Percentiles rank a stretch among this genome's conserved stretches.
Evolutionary conservation across 2,113 vertebrate species (phyloP).

Genomic region (Opisthocomus hoazin): DNA sequence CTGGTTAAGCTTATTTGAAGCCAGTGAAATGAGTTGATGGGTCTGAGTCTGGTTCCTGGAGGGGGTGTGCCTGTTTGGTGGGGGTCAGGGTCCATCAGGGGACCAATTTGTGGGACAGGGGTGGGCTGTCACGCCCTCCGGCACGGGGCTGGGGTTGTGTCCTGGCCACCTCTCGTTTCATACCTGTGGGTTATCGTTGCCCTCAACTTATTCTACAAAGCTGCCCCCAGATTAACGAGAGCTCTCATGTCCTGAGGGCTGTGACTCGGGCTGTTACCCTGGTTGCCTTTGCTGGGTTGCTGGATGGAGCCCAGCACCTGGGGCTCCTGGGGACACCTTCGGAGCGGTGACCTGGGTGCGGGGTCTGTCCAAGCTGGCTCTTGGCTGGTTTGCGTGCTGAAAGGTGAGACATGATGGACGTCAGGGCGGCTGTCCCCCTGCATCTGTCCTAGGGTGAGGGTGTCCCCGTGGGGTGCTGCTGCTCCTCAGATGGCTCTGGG

Average conservation of each 20-base stretch:
- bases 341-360: rapidly evolving
- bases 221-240: not conserved
- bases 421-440: not conserved
- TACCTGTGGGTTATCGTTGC: not conserved
- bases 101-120: not conserved
- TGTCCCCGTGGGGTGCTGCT: too few relatives aligned
- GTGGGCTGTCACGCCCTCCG: not conserved
- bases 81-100: not conserved
- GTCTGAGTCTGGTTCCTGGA: not conserved
- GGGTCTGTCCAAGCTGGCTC: not conserved
- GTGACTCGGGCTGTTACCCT: not conserved
- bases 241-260: not conserved
- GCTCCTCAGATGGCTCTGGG: too few relatives aligned
- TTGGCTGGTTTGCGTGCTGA: not conserved
- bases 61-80: not conserved
- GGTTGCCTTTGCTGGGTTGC: not conserved
- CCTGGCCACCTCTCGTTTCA: not conserved
- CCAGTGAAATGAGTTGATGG: not conserved
- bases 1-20: not conserved
- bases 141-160: not conserved
- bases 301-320: not conserved
- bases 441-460: too few relatives aligned
- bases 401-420: not conserved
- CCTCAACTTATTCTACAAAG: not conserved
- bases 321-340: not conserved